Conservation (phyloP, 2,113 vertebrate species). For the Illadopsis cleaveri region DNA sequence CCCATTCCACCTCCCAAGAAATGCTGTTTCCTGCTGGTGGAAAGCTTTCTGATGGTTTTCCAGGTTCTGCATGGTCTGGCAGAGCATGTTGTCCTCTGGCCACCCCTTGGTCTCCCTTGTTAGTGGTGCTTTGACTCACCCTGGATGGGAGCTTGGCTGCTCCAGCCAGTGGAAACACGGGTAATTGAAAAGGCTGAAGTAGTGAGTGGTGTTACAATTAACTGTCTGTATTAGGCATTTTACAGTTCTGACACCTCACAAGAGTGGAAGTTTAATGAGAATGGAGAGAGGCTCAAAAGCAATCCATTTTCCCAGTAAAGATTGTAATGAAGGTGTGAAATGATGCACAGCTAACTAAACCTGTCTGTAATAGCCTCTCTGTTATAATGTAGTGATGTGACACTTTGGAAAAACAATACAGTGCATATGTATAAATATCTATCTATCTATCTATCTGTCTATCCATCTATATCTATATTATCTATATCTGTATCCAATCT, state of each 20-base stretch:
- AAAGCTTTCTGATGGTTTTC: neutral
- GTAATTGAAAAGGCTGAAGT: slow-evolving; percentile 61
- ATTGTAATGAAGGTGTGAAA: slow-evolving; percentile 62
- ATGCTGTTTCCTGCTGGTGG: neutral
- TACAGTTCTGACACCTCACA: slow-evolving; percentile 50
- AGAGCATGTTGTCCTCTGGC: neutral
- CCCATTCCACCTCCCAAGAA: neutral
- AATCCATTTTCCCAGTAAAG: slow-evolving; percentile 64
- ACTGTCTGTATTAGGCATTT: slow-evolving; percentile 61
- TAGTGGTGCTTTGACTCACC: neutral
- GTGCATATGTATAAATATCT: neutral
- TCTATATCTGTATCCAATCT: neutral
- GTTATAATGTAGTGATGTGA: slow-evolving; percentile 20
- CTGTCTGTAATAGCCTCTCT: slow-evolving; percentile 26
- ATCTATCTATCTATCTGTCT: too few relatives aligned
- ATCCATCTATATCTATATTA: neutral
- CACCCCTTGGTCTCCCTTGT: neutral
- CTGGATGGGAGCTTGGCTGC: neutral
- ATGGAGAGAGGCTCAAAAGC: slow-evolving; percentile 48
- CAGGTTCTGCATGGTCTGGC: neutral
- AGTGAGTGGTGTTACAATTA: slow-evolving; percentile 57
- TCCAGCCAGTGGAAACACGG: neutral
- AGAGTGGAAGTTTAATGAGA: slow-evolving; percentile 67
- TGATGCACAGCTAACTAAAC: slow-evolving; percentile 46
- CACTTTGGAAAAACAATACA: neutral